These are phyloP conservation scores for Latheticus oryzae DNA, from an alignment of 2,888 invertebrate species.

Conservation along the genomic window DNA sequence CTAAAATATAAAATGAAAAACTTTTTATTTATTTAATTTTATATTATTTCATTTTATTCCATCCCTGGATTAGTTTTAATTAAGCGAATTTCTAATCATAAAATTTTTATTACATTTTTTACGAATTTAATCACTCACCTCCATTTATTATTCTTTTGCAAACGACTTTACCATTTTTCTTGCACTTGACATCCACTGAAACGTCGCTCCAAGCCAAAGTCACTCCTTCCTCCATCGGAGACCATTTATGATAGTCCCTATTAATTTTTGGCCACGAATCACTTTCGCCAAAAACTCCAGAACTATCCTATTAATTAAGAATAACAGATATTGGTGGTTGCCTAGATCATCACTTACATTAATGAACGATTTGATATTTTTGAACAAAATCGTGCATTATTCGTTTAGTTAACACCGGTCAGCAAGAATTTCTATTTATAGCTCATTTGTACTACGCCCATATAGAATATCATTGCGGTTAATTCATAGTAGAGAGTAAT, in stretches of 20 bases:
- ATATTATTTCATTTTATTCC: too few relatives aligned
- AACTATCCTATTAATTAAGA: conserved; percentile 37
- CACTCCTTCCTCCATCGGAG: conserved; percentile 72
- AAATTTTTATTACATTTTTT: neutral
- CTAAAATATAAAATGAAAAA: conserved; percentile 62
- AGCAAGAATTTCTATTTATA: too few relatives aligned
- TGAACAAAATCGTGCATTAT: neutral
- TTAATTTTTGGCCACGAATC: conserved; percentile 11
- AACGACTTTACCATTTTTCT: conserved; percentile 58
- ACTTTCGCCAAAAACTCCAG: conserved; percentile 32
- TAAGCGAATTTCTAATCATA: too few relatives aligned
- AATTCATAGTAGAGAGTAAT: neutral
- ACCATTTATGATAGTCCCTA: conserved; percentile 69
- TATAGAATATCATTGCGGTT: conserved; percentile 12
- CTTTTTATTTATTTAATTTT: conserved; percentile 12
- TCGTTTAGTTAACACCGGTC: neutral
- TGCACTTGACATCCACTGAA: conserved; percentile 74
- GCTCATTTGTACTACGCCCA: conserved; percentile 3
- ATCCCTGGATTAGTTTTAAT: too few relatives aligned
- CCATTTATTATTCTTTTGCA: conserved; percentile 83
- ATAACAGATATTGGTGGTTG: too few relatives aligned
- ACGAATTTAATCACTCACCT: conserved; percentile 66
- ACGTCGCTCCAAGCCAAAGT: conserved; percentile 85
- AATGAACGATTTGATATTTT: conserved; percentile 6
- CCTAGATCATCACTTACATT: too few relatives aligned